These are phyloP conservation scores for Cheirogaleus medius DNA, from an alignment of 2,113 vertebrate genomes.

Conservation along the genomic window DNA sequence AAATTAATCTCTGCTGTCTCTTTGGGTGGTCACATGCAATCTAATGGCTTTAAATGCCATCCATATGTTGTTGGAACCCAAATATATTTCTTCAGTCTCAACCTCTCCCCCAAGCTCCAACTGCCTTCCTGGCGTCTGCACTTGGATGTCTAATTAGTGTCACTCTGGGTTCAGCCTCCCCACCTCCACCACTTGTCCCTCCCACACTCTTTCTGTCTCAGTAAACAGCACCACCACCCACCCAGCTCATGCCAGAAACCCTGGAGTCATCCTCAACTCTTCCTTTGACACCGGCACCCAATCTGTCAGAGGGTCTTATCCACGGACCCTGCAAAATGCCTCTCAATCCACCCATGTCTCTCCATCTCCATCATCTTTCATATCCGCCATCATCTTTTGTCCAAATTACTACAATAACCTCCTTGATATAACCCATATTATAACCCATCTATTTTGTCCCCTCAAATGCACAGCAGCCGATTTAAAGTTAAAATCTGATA, in stretches of 20 bases:
- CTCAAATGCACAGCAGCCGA: neutral
- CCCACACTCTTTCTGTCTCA: neutral
- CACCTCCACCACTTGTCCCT: neutral
- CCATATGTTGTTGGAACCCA: neutral
- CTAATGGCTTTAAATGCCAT: neutral
- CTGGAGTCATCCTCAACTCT: neutral
- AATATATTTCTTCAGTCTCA: neutral
- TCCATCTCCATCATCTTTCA: neutral
- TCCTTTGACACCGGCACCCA: neutral
- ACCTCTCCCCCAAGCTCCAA: neutral
- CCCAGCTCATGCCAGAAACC: neutral
- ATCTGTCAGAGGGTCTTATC: neutral
- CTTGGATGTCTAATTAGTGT: neutral
- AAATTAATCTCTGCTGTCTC: neutral
- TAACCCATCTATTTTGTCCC: neutral
- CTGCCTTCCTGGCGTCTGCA: neutral
- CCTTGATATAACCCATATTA: neutral
- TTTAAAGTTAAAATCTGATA: neutral
- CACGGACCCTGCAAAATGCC: neutral
- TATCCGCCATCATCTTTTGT: neutral
- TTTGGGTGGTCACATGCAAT: neutral
- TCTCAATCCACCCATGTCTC: neutral
- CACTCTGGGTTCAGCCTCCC: neutral
- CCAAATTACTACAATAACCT: neutral
- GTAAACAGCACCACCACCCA: neutral